phyloP scores from a whole-genome alignment of 2,113 vertebrate genomes.

The Ibidorhyncha struthersii region DNA sequence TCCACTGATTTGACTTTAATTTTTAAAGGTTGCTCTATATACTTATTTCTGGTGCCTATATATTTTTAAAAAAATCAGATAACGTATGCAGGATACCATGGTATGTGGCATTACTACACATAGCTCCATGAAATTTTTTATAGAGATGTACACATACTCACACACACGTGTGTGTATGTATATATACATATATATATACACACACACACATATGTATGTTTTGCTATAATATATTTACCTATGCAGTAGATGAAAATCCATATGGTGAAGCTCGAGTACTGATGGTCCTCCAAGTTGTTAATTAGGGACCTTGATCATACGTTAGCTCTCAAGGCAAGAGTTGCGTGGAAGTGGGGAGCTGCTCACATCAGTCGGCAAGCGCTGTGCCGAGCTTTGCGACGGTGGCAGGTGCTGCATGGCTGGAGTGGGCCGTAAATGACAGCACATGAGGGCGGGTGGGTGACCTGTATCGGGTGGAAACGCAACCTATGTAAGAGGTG shows the following conservation, averaged over 20 bases:
- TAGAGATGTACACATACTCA: neutral
- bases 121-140: neutral
- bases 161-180: neutral
- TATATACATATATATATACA: neutral
- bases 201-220: neutral
- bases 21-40: slow-evolving; percentile 40
- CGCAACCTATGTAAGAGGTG: neutral
- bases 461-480: neutral
- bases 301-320: neutral
- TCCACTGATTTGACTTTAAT: slow-evolving; percentile 56
- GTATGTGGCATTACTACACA: neutral
- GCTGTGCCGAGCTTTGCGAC: neutral
- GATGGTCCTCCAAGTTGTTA: neutral
- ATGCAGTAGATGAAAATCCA: slow-evolving; percentile 50
- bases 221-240: slow-evolving; percentile 42
- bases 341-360: neutral
- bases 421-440: neutral
- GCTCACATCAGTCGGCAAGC: neutral
- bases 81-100: neutral
- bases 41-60: slow-evolving; percentile 43
- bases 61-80: neutral
- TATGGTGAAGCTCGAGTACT: slow-evolving; percentile 5
- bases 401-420: neutral
- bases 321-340: neutral
- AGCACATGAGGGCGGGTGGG: accelerated